Evolutionary conservation across 1,140 invertebrate genomes (phyloP).

Genomic region (Archivesica marissinica): DNA sequence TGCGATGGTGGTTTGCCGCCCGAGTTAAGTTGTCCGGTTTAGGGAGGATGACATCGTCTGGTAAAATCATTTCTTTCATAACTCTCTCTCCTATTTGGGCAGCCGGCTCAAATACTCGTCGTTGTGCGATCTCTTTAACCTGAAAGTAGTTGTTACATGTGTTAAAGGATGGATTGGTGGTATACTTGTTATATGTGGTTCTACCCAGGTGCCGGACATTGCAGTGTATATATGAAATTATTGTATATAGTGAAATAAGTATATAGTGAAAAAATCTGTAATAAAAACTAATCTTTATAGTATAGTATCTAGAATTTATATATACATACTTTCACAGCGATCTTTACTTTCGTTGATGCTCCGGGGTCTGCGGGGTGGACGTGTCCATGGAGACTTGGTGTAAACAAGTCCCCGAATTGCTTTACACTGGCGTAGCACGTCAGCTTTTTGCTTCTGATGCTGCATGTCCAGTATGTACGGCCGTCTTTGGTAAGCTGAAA

Average conservation of each 20-base stretch:
- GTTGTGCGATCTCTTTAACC: not conserved
- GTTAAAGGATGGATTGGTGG: not conserved
- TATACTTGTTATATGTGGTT: not conserved
- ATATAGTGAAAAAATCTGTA: not conserved
- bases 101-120: not conserved
- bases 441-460: not conserved
- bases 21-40: not conserved
- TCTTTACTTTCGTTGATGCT: not conserved
- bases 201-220: not conserved
- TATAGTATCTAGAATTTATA: not conserved
- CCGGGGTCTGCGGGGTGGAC: conserved; percentile 22
- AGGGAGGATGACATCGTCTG: not conserved
- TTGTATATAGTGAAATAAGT: not conserved
- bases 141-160: conserved; percentile 6
- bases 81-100: not conserved
- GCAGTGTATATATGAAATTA: not conserved
- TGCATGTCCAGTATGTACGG: not conserved
- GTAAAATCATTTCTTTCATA: conserved; percentile 19
- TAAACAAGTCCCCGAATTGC: conserved; percentile 16
- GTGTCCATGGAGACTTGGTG: not conserved
- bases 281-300: not conserved
- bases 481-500: not conserved
- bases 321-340: not conserved
- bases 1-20: conserved; percentile 16
- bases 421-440: conserved; percentile 9